A percentile compares a stretch with the other conserved stretches of the same genome.
Conservation (phyloP, 1,140 invertebrate species). For the Neomicropteryx cornuta region DNA sequence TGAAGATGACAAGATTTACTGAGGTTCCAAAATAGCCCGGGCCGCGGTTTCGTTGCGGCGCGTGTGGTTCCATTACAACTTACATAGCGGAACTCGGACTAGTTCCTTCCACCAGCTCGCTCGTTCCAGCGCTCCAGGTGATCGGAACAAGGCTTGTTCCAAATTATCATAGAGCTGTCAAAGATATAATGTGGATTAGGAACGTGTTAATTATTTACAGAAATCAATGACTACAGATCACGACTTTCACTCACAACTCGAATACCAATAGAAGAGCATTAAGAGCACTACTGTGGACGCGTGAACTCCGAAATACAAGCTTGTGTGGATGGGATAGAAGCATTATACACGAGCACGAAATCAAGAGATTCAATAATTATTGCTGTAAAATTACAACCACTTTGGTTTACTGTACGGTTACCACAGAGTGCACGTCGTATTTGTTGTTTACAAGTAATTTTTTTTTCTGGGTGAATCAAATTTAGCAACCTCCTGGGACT, state of each 20-base stretch:
- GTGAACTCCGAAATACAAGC: background rate
- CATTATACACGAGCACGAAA: background rate
- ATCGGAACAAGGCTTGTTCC: slow-evolving; percentile 59
- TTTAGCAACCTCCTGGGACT: background rate
- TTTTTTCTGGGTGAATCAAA: background rate
- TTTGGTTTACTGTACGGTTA: too few species aligned
- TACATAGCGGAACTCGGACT: slow-evolving; percentile 23
- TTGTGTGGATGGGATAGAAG: too few species aligned
- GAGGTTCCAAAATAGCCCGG: too few species aligned
- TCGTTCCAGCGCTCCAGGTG: slow-evolving; percentile 57
- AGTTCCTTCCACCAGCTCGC: slow-evolving; percentile 73
- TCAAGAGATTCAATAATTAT: too few species aligned
- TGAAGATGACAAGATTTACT: too few species aligned
- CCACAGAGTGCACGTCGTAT: background rate
- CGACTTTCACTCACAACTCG: background rate
- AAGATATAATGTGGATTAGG: slow-evolving; percentile 11
- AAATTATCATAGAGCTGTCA: slow-evolving; percentile 74
- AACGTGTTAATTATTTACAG: background rate
- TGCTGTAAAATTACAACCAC: background rate
- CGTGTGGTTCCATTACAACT: slow-evolving; percentile 19
- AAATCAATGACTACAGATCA: background rate
- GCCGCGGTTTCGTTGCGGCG: background rate
- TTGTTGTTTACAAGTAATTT: background rate
- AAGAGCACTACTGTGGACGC: background rate
- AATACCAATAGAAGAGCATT: background rate